Base-by-base conservation (phyloP, 2,888 invertebrate species). In the Panzeria rudis region DNA sequence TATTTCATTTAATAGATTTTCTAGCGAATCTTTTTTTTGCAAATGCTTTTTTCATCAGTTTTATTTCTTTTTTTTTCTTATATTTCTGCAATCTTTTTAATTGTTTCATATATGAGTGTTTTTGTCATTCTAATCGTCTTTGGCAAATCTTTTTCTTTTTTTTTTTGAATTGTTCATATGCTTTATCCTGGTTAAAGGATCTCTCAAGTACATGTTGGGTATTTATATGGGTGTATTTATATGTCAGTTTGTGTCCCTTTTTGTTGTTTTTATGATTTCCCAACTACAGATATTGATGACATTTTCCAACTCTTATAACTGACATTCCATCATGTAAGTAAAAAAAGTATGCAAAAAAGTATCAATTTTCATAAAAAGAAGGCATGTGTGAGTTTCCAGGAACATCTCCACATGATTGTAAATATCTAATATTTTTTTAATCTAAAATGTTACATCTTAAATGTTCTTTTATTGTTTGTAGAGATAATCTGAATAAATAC, bases 91-190 rank as follows among this genome's bases (percentile, higher is more conserved):
- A 52, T 52, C n/a, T 38, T 56, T 59, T 59, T n/a, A 73, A 82
- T 73, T 71, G 78, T 78, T 59, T 73, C 52, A 11, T 32, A 17
- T 54, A 44, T 66, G 66, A 64, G n/a, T 78, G 77, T 73, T 85
- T 73, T 85, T 85, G 85, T 82, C 85, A 82, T 75, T 76, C 44
- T 85, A 85, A 85, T 85, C 85, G 78, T 82, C 82, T 85, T 85
- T 82, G 69, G 62, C 52, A 79, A 82, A 85, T 85, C 85, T 44
- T 41, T 64, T 50, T 52, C 29, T 52, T 20, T n/a, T 8, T 56
- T 29, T 15, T 32, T 32, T 32, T 3, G 3, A 8, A 25, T 44
- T 35, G 13, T 71, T 35, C n/a, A 15, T n/a, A n/a, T 54, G 20
- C 59, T 76, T 71, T 52, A 56, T 76, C 61, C 41, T 47, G 62